Percentiles rank a stretch among this genome's conserved stretches.
phyloP scores from a whole-genome alignment of 2,113 vertebrate species.

The Eupsittula cactorum region DNA sequence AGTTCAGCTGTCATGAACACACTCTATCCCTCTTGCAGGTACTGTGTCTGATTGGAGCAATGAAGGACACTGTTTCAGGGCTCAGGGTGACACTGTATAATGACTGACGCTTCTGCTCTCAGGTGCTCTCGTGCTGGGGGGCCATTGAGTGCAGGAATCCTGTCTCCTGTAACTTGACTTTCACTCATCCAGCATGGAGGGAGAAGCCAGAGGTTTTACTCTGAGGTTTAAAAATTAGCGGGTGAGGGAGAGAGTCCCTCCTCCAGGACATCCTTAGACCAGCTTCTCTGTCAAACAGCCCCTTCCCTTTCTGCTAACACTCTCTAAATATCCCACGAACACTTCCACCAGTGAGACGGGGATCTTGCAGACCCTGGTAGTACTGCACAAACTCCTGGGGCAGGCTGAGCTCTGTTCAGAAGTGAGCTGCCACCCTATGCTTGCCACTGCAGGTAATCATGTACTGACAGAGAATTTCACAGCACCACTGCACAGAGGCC shows the following conservation, averaged over 20 bases:
- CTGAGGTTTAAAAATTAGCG: background rate
- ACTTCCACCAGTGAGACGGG: background rate
- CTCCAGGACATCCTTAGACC: background rate
- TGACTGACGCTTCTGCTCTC: background rate
- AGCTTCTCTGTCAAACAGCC: background rate
- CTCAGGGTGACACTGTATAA: background rate
- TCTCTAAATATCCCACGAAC: background rate
- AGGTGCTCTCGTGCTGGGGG: background rate
- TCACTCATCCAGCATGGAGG: background rate
- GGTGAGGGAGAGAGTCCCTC: background rate
- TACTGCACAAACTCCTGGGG: background rate
- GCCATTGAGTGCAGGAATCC: background rate
- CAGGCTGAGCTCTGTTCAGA: background rate
- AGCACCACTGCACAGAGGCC: background rate
- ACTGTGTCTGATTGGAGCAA: background rate
- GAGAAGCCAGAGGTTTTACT: background rate
- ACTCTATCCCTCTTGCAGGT: background rate
- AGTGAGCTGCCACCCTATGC: background rate
- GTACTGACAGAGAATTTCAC: background rate
- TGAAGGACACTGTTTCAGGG: background rate
- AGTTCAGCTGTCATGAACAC: background rate
- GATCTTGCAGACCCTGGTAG: background rate
- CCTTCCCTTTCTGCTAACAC: background rate
- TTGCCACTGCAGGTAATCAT: background rate
- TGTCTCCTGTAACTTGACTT: background rate